These are phyloP conservation scores for Drosophila buzzatii DNA, from an alignment of 2,888 invertebrate genomes.

Conservation along the genomic window DNA sequence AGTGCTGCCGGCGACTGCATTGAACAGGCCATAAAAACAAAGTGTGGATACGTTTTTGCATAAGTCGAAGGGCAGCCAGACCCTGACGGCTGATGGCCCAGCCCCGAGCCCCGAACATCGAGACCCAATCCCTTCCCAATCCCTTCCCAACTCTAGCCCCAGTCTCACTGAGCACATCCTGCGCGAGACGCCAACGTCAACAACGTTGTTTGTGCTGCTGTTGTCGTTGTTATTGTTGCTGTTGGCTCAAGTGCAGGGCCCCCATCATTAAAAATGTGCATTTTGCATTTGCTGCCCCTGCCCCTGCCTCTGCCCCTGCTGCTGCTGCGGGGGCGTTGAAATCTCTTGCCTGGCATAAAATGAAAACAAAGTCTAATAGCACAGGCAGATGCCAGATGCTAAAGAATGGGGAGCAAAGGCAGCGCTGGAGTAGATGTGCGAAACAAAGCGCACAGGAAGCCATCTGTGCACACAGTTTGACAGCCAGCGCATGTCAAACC, in stretches of 20 bases:
- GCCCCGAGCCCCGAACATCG: not conserved
- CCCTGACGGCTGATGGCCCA: conserved; percentile 32
- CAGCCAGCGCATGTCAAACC: conserved; percentile 36
- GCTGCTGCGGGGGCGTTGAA: conserved; percentile 55
- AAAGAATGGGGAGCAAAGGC: not conserved
- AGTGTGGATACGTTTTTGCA: conserved; percentile 67
- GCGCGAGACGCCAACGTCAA: conserved; percentile 63
- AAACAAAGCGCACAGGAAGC: conserved; percentile 57
- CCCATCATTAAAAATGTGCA: conserved; percentile 77
- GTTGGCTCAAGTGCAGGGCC: conserved; percentile 70
- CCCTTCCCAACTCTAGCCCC: not conserved
- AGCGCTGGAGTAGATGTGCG: not conserved
- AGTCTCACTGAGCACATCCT: conserved; percentile 34
- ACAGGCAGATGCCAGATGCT: conserved; percentile 15
- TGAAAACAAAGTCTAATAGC: conserved; percentile 63
- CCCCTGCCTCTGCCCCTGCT: not conserved
- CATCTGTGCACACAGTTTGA: conserved; percentile 37
- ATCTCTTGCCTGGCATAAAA: conserved; percentile 56
- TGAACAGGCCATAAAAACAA: conserved; percentile 53
- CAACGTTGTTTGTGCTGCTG: conserved; percentile 53
- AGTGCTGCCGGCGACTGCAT: conserved; percentile 47
- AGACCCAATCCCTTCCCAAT: not conserved
- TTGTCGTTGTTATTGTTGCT: conserved; percentile 44
- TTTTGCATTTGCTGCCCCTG: conserved; percentile 56
- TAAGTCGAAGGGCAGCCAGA: conserved; percentile 70